phyloP scores from a whole-genome alignment of 2,797 vertebrate species.

The Acomys russatus region DNA sequence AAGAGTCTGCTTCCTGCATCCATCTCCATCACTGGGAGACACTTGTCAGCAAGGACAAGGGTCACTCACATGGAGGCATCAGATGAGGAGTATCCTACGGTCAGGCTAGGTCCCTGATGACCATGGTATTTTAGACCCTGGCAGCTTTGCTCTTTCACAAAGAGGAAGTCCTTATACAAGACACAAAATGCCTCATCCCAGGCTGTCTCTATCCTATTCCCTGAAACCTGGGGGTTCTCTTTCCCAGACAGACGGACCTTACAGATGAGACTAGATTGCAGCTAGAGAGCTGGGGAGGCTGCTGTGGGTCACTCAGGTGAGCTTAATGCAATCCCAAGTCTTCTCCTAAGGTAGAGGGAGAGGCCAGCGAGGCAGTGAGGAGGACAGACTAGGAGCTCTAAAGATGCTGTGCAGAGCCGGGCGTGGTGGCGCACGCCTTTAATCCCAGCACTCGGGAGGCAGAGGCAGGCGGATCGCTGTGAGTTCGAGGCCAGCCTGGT shows the following conservation, averaged over 20 bases:
- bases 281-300: neutral
- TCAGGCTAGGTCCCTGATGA: neutral
- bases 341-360: neutral
- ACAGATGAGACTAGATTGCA: neutral
- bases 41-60: neutral
- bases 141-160: slow-evolving; percentile 23
- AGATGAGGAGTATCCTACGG: neutral
- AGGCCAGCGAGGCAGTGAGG: neutral
- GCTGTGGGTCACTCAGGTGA: neutral
- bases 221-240: neutral
- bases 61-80: too few species aligned
- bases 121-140: neutral
- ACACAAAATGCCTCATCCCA: neutral
- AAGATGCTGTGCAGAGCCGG: neutral
- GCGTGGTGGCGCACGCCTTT: too few species aligned
- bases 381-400: neutral
- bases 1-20: neutral
- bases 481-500: too few species aligned
- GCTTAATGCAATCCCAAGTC: neutral
- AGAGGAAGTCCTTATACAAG: neutral
- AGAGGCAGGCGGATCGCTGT: too few species aligned
- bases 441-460: too few species aligned
- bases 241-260: neutral
- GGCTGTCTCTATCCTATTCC: neutral
- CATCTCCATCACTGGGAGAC: neutral